These are phyloP conservation scores for Etheostoma cragini DNA, from an alignment of 2,113 vertebrate species.

Conservation along the genomic window DNA sequence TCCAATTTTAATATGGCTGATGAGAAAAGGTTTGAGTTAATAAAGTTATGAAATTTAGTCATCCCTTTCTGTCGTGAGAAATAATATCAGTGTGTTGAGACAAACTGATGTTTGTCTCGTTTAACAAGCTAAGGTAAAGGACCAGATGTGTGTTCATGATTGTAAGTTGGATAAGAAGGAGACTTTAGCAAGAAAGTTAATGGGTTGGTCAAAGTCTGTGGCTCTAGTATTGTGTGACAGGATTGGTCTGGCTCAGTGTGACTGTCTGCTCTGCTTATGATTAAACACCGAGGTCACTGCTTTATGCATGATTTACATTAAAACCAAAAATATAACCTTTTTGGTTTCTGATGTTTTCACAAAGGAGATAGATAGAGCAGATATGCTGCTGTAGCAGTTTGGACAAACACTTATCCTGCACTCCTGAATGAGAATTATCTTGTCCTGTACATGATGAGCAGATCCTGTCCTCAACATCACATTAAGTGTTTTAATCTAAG, in stretches of 20 bases:
- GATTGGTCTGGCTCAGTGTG: too few species aligned
- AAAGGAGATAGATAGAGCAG: too few species aligned
- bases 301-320: too few species aligned
- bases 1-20: neutral
- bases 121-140: neutral
- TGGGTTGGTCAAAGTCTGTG: too few species aligned
- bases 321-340: too few species aligned
- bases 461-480: slow-evolving; percentile 4
- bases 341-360: too few species aligned
- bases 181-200: too few species aligned
- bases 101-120: neutral
- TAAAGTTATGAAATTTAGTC: neutral
- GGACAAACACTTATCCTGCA: neutral
- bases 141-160: neutral
- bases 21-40: neutral
- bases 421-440: neutral
- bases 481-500: slow-evolving; percentile 6
- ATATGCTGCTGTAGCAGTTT: neutral
- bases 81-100: neutral
- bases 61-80: neutral
- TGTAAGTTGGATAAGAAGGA: too few species aligned
- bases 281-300: too few species aligned
- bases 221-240: too few species aligned
- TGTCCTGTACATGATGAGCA: neutral
- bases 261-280: too few species aligned